A percentile compares a stretch with the other conserved stretches of the same genome.
phyloP scores from a whole-genome alignment of 35 echinoderm and acorn worm genomes.

The Apostichopus californicus region DNA sequence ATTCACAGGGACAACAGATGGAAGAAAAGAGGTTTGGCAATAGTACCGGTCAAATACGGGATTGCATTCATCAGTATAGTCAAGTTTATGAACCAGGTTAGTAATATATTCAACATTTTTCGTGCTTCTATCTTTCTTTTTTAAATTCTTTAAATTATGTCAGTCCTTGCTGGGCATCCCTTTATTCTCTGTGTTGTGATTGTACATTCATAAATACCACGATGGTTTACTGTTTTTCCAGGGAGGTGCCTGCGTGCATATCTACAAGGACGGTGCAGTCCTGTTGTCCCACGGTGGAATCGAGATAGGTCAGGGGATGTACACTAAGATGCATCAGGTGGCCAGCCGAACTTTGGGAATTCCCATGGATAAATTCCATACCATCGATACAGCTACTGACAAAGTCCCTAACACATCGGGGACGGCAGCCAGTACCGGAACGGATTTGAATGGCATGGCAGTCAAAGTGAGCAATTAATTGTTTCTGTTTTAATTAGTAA shows the following conservation, averaged over 20 bases:
- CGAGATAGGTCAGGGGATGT: slow-evolving; percentile 90
- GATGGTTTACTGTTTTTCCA: neutral
- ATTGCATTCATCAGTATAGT: slow-evolving; percentile 40
- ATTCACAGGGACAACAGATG: slow-evolving; percentile 71
- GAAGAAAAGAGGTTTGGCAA: slow-evolving; percentile 87
- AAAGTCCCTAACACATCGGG: slow-evolving; percentile 81
- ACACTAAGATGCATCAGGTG: slow-evolving; percentile 89
- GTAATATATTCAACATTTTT: no score
- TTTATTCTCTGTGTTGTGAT: no score
- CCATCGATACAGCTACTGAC: slow-evolving; percentile 75
- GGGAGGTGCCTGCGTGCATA: slow-evolving; percentile 78
- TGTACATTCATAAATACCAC: no score
- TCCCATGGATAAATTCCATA: slow-evolving; percentile 64
- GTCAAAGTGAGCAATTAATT: slow-evolving; percentile 68
- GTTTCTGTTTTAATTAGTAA: no score
- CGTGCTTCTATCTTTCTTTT: no score
- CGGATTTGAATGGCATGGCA: slow-evolving; percentile 85
- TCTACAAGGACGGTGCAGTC: slow-evolving; percentile 85
- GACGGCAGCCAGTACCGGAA: slow-evolving; percentile 77
- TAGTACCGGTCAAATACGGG: slow-evolving; percentile 74
- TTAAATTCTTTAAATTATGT: no score
- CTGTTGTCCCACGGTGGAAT: slow-evolving; percentile 76
- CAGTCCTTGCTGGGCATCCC: no score
- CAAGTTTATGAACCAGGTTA: slow-evolving; percentile 43
- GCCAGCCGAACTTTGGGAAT: slow-evolving; percentile 74